Conservation (phyloP, 2,113 vertebrate species). For the Cryptomyrus ogoouensis region DNA sequence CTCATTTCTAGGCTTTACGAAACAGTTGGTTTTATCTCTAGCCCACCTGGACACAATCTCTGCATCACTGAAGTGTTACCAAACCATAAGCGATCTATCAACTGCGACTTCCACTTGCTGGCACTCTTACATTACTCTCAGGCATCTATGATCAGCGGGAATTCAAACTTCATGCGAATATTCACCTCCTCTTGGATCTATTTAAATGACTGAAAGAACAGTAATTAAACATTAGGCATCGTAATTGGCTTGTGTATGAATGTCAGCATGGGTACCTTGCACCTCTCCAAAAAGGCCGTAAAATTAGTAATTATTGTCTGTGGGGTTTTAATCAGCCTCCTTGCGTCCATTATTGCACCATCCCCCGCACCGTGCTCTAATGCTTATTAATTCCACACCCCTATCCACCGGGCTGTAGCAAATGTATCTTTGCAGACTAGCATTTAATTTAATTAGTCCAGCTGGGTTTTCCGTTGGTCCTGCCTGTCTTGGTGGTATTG, state of each 20-base stretch:
- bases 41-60: background rate
- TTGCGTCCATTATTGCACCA: constrained; percentile 75
- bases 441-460: constrained; percentile 96
- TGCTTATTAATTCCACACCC: constrained; percentile 84
- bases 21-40: background rate
- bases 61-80: background rate
- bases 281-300: constrained; percentile 73
- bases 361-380: constrained; percentile 73
- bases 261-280: constrained; percentile 59
- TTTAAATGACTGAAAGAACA: background rate
- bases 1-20: background rate
- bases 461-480: constrained; percentile 74
- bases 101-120: background rate
- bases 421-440: constrained; percentile 80
- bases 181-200: background rate
- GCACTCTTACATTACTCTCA: background rate
- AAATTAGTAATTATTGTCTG: constrained; percentile 71
- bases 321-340: constrained; percentile 80
- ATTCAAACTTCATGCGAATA: background rate
- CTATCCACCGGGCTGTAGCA: constrained; percentile 67
- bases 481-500: constrained; percentile 77
- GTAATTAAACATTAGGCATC: background rate
- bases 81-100: background rate
- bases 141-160: background rate
- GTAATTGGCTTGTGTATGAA: constrained; percentile 53